These are phyloP conservation scores for Pseudomyrmex sp. DNA, from an alignment of 1,140 invertebrate genomes.

Conservation along the genomic window DNA sequence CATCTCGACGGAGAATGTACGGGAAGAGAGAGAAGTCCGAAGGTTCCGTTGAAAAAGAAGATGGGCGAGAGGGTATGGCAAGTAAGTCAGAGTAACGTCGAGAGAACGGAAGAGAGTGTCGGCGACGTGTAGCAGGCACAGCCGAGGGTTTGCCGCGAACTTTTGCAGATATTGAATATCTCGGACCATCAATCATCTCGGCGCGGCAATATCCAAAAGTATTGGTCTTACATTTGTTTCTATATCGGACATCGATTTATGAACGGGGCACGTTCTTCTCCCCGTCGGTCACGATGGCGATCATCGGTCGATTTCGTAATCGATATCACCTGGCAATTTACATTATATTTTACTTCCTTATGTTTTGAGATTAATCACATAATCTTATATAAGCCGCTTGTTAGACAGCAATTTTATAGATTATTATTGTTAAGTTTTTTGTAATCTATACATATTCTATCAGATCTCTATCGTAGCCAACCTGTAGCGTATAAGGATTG, in stretches of 20 bases:
- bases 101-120: conserved; percentile 44
- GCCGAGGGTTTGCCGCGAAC: conserved; percentile 63
- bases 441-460: neutral
- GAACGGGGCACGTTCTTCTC: conserved; percentile 73
- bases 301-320: conserved; percentile 42
- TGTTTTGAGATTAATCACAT: conserved; percentile 19
- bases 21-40: conserved; percentile 57
- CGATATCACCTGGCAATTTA: conserved; percentile 26
- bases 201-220: conserved; percentile 82
- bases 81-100: neutral
- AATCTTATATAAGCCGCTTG: conserved; percentile 2
- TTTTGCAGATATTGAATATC: conserved; percentile 84
- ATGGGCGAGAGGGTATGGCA: neutral
- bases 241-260: conserved; percentile 81
- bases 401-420: neutral
- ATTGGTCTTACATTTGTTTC: conserved; percentile 82
- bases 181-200: conserved; percentile 82
- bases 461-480: neutral
- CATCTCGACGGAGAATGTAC: conserved; percentile 30
- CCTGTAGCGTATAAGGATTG: conserved; percentile 15
- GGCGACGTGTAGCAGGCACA: conserved; percentile 52
- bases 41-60: conserved; percentile 27
- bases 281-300: conserved; percentile 40
- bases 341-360: conserved; percentile 20
- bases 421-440: no score